These are phyloP conservation scores for Zophobas atratus DNA, from an alignment of 1,140 invertebrate genomes.

Conservation along the genomic window DNA sequence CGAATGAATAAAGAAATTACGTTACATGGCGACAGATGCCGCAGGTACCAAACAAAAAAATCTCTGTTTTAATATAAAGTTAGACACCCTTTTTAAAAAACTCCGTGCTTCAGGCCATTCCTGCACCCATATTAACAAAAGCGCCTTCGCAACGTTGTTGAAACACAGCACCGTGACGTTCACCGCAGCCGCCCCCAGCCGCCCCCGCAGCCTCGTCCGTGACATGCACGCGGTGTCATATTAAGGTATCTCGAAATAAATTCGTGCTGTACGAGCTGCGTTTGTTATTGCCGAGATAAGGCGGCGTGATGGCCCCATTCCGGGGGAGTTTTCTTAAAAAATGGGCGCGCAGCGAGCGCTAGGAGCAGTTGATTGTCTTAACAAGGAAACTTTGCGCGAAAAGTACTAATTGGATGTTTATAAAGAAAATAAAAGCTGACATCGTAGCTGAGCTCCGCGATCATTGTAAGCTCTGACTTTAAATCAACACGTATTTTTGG, in stretches of 20 bases:
- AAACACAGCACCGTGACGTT: too few relatives aligned
- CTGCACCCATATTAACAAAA: too few relatives aligned
- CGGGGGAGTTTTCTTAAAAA: conserved; percentile 8
- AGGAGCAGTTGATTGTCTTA: conserved; percentile 30
- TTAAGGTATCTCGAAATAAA: conserved; percentile 30
- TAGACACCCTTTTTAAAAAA: too few relatives aligned
- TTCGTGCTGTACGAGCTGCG: conserved; percentile 9
- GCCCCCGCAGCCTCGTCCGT: background rate
- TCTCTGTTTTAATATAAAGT: too few relatives aligned
- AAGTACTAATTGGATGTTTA: conserved; percentile 39
- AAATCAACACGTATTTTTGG: too few relatives aligned
- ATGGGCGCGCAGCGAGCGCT: background rate
- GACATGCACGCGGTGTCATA: conserved; percentile 10
- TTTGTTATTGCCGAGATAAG: conserved; percentile 21
- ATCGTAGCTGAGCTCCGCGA: background rate
- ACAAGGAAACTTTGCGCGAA: conserved; percentile 33
- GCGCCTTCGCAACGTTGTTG: too few relatives aligned
- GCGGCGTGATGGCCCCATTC: conserved; percentile 7
- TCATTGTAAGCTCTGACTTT: too few relatives aligned
- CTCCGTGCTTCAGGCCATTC: too few relatives aligned
- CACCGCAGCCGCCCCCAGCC: too few relatives aligned
- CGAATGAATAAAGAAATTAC: too few relatives aligned
- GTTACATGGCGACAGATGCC: too few relatives aligned
- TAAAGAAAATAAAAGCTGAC: conserved; percentile 16
- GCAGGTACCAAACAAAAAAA: too few relatives aligned